These are phyloP conservation scores for Rhagonycha lutea DNA, from an alignment of 2,888 invertebrate genomes.

Conservation along the genomic window DNA sequence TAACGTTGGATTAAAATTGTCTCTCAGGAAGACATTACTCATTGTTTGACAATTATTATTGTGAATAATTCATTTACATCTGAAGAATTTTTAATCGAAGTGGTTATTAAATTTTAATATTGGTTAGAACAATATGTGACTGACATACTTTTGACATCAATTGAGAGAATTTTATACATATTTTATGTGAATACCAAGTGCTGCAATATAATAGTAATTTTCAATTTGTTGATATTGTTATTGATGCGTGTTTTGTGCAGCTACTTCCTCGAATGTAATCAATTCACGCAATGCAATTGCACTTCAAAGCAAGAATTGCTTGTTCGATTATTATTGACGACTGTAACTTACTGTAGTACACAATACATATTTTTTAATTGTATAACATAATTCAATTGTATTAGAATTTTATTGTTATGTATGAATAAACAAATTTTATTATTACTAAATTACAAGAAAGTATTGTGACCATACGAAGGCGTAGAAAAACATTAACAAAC, in stretches of 20 bases:
- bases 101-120: neutral
- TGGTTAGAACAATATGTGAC: neutral
- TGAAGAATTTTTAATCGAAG: neutral
- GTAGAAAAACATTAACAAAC: neutral
- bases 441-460: neutral
- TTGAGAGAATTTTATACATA: neutral
- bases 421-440: neutral
- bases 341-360: neutral
- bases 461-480: neutral
- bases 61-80: constrained; percentile 17
- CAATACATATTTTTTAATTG: neutral
- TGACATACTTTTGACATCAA: neutral
- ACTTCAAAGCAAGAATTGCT: neutral
- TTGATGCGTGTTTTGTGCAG: neutral
- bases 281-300: neutral
- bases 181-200: neutral
- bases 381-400: neutral
- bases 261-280: constrained; percentile 1
- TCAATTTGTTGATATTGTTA: neutral
- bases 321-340: neutral
- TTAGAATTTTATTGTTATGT: neutral
- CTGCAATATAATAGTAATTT: neutral
- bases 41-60: constrained; percentile 5
- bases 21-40: constrained; percentile 17
- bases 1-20: constrained; percentile 16